Percentiles rank a stretch among this genome's conserved stretches.
These are phyloP conservation scores for Stichodactyla helianthus DNA, from an alignment of 64 coral and sea anemone species.

Conservation along the genomic window DNA sequence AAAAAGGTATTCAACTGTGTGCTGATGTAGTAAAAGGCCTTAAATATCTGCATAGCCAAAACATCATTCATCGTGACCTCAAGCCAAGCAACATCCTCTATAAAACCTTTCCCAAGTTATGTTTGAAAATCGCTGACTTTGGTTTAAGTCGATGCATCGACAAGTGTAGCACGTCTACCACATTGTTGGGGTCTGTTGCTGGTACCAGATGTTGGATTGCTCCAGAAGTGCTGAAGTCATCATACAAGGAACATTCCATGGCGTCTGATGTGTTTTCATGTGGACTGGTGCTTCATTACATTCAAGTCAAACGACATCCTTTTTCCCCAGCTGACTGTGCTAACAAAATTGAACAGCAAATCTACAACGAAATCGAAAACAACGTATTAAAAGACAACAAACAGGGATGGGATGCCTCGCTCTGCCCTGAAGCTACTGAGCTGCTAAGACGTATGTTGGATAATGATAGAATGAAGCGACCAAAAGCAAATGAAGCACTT, in stretches of 20 bases:
- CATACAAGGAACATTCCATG: constrained; percentile 1
- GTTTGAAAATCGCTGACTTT: constrained; percentile 68
- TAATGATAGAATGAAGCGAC: neutral
- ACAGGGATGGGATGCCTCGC: neutral
- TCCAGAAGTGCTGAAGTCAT: constrained; percentile 1
- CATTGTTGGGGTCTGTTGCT: neutral
- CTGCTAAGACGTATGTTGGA: neutral
- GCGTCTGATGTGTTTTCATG: constrained; percentile 36
- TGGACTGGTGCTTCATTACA: constrained; percentile 23
- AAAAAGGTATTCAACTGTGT: neutral
- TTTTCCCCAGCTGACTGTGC: neutral
- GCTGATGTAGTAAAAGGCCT: constrained; percentile 10
- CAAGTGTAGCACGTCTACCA: neutral
- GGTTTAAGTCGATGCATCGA: constrained; percentile 42
- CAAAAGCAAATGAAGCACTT: neutral
- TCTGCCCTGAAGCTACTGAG: neutral
- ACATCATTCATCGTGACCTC: constrained; percentile 51
- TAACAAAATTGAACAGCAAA: neutral
- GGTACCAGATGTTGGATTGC: constrained; percentile 36
- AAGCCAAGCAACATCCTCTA: constrained; percentile 76
- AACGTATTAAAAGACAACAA: neutral
- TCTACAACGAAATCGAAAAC: neutral
- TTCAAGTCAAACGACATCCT: constrained; percentile 23
- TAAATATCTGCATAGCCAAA: constrained; percentile 34
- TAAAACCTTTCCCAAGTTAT: constrained; percentile 32